A percentile compares a stretch with the other conserved stretches of the same genome.
Conservation (phyloP, 2,888 invertebrate genomes). For the Cremastinae sp. region DNA sequence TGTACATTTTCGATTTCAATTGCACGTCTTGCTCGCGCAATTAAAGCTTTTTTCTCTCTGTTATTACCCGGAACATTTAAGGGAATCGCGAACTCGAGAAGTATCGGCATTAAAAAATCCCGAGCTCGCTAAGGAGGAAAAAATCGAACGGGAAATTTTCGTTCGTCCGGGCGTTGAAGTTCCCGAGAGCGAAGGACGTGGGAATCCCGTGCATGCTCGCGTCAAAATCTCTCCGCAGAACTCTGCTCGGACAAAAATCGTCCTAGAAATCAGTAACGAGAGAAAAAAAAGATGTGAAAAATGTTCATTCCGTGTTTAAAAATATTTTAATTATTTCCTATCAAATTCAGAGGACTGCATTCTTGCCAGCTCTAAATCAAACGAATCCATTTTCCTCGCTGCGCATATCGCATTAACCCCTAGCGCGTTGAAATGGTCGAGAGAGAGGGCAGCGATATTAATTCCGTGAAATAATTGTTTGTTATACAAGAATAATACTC, state of each 20-base stretch:
- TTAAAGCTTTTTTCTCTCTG: conserved; percentile 45
- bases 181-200: conserved; percentile 28
- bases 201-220: conserved; percentile 31
- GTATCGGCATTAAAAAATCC: conserved; percentile 17
- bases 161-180: conserved; percentile 54
- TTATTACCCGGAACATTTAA: conserved; percentile 53
- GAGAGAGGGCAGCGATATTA: neutral
- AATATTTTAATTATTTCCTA: neutral
- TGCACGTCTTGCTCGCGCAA: conserved; percentile 35
- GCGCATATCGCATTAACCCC: neutral
- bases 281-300: too few species aligned
- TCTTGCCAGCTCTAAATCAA: conserved; percentile 14
- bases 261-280: too few species aligned
- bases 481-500: conserved; percentile 57
- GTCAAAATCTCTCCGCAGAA: conserved; percentile 35
- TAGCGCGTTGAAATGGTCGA: too few species aligned
- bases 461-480: conserved; percentile 47
- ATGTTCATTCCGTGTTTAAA: too few species aligned
- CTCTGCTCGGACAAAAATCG: too few species aligned
- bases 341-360: neutral
- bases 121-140: conserved; percentile 27
- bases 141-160: conserved; percentile 3
- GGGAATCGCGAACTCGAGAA: conserved; percentile 51
- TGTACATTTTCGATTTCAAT: conserved; percentile 57
- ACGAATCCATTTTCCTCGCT: conserved; percentile 26